A percentile compares a stretch with the other conserved stretches of the same genome.
These are phyloP conservation scores for Apocheima hispidaria DNA, from an alignment of 2,888 invertebrate species.

Conservation along the genomic window DNA sequence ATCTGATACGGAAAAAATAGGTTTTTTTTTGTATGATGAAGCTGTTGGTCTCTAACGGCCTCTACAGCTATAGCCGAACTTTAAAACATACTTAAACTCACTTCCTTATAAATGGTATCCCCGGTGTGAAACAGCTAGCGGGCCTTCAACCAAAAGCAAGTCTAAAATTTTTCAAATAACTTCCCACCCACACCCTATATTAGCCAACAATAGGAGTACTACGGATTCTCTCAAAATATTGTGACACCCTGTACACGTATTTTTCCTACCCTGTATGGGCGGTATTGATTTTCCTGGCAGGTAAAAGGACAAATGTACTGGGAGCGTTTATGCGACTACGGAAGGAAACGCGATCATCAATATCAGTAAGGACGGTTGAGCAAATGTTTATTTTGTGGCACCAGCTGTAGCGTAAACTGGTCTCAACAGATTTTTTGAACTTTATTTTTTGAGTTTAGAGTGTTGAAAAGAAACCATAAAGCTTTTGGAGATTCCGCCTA, in stretches of 20 bases:
- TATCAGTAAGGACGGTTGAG: background rate
- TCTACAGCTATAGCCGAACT: no score
- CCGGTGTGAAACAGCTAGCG: background rate
- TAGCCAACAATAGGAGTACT: background rate
- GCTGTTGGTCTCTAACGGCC: no score
- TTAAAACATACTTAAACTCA: no score
- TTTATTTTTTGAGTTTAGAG: no score
- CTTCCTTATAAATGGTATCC: background rate
- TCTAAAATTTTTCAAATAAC: background rate
- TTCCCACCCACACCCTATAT: background rate
- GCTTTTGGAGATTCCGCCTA: no score
- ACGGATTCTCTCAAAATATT: constrained; percentile 9
- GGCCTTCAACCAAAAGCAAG: background rate
- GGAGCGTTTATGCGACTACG: constrained; percentile 37
- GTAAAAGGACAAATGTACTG: constrained; percentile 33
- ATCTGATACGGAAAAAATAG: no score
- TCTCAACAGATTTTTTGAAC: no score
- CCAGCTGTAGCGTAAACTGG: no score
- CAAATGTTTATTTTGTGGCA: no score
- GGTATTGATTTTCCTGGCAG: constrained; percentile 37
- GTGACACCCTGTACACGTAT: constrained; percentile 18
- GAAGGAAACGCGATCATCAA: constrained; percentile 37
- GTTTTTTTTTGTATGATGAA: no score
- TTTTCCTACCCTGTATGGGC: constrained; percentile 21
- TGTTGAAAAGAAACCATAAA: no score